phyloP scores from a whole-genome alignment of 2,888 invertebrate genomes.

The Phortica okadai region DNA sequence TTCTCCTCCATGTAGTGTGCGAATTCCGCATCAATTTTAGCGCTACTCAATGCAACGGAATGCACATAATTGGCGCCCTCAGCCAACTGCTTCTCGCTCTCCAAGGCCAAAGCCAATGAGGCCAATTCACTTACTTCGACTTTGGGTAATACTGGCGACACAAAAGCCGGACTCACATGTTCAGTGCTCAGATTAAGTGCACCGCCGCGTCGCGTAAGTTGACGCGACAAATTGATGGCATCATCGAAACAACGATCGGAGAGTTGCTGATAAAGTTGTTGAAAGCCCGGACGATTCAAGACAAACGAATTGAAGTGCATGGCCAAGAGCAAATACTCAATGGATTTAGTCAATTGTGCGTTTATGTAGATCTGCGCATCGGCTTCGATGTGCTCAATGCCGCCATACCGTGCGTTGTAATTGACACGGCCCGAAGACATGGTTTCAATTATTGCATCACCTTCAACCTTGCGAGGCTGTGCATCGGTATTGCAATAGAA shows the following conservation, averaged over 20 bases:
- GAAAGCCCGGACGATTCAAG: conserved; percentile 85
- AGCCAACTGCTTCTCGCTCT: conserved; percentile 84
- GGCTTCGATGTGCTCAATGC: conserved; percentile 53
- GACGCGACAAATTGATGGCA: conserved; percentile 84
- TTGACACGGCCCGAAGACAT: neutral
- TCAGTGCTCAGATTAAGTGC: conserved; percentile 77
- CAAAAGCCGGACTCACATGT: conserved; percentile 53
- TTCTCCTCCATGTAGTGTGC: conserved; percentile 85
- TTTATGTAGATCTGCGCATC: conserved; percentile 74
- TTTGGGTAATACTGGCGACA: conserved; percentile 38
- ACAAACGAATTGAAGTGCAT: conserved; percentile 86
- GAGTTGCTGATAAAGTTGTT: conserved; percentile 83
- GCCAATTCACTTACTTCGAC: conserved; percentile 79
- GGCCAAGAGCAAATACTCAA: conserved; percentile 84
- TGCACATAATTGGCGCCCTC: conserved; percentile 83
- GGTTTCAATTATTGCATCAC: too few species aligned
- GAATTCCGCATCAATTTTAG: conserved; percentile 81
- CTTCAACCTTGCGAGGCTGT: too few species aligned
- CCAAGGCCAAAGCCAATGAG: conserved; percentile 84
- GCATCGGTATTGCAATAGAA: too few species aligned
- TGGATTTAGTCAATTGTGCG: conserved; percentile 82
- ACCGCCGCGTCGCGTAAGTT: conserved; percentile 84
- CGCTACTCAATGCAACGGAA: conserved; percentile 78
- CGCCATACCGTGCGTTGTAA: conserved; percentile 51
- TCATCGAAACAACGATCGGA: conserved; percentile 86